Conservation (phyloP, 2,113 vertebrate species). For the Nothoprocta pentlandii region DNA sequence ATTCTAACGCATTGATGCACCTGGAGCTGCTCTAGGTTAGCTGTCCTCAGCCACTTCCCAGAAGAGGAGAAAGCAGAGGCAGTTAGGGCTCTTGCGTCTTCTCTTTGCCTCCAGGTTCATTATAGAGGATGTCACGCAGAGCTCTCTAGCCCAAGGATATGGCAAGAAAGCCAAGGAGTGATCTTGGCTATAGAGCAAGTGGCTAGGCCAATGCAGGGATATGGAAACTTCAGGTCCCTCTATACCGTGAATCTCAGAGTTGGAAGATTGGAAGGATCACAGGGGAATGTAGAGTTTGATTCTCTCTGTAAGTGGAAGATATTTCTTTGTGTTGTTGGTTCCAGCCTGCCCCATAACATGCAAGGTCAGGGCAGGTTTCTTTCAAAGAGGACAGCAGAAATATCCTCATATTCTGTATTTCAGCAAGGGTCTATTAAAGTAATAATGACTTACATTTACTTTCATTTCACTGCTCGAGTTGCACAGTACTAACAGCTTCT, state of each 20-base stretch:
- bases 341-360: neutral
- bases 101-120: neutral
- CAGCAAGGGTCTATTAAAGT: neutral
- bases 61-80: neutral
- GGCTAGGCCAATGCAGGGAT: neutral
- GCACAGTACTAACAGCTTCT: neutral
- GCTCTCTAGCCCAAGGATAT: rapidly evolving
- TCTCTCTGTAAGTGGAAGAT: neutral
- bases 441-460: neutral
- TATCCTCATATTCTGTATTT: neutral
- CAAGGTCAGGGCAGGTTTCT: constrained; percentile 14
- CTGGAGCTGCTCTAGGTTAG: neutral
- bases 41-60: neutral
- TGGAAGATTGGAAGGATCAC: neutral
- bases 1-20: neutral
- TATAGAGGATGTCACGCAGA: neutral
- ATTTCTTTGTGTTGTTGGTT: neutral
- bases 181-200: neutral
- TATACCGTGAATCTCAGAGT: neutral
- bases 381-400: constrained; percentile 6
- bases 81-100: neutral
- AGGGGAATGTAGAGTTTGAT: neutral
- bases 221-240: neutral
- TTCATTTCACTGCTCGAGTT: constrained; percentile 2
- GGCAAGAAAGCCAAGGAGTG: neutral